Base-by-base conservation (phyloP, 1,140 invertebrate species). In the Diachasmimorpha longicaudata region DNA sequence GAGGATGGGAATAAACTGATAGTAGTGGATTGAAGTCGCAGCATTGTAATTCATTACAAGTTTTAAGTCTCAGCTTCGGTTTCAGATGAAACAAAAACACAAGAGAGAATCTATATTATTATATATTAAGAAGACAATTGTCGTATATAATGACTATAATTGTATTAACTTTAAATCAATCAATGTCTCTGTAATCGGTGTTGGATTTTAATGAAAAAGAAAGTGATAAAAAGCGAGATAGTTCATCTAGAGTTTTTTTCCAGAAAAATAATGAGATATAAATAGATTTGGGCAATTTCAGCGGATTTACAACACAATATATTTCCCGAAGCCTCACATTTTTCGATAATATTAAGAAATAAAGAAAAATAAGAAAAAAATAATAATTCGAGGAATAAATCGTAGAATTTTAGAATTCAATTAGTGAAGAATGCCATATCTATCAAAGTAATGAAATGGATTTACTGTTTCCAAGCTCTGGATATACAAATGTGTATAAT, bases 401-500 rank as follows among this genome's bases (percentile, higher is more conserved):
- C 14, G 46, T 52, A 52, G 48, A 52, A n/a, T n/a, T 52, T 52
- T 16, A 52, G 14, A 14, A 16, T 19, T 16, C n/a, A 52, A 46
- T 10, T 36, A 48, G 63, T 63, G 48, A 37, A 72, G 37, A 23
- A 63, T 73, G 39, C 42, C 39, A 66, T 74, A 52, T 48, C 66
- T 67, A 69, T 39, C 44, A 25, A 67, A 68, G 72, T 66, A 44
- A 37, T 52, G 81, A 84, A 84, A 78, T 77, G 81, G 80, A 79
- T 84, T 83, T 83, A 84, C 72, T 78, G 75, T 63, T 75, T 80
- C 77, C 31, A 66, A 79, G 19, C 39, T 73, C 58, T 25, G 55
- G 19, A 74, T 48, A 21, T 36, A 52, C 13, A 31, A 69, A 79
- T 77, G 73, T 84, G 82, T 85, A 86, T 85, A 86, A 82, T 87